Base-by-base conservation (phyloP, 2,113 vertebrate genomes). In the Orycteropus afer region DNA sequence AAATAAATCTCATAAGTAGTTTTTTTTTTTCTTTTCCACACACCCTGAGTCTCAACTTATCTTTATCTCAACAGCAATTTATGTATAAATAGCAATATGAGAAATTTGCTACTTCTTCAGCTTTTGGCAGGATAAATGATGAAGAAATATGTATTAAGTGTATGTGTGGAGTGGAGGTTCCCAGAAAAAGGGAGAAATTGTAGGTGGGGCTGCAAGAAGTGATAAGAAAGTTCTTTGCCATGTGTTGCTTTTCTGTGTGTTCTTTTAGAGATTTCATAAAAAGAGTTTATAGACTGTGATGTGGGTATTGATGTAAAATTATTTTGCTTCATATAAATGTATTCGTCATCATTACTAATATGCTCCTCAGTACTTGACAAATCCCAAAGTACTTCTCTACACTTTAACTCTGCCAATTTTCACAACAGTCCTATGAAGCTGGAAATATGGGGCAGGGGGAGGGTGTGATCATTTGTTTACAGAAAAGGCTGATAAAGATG, bases 1-100 rank as follows among this genome's bases (percentile, higher is more conserved):
- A 87, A 53, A 85, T 2, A 86, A 89, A 74, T 87, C 4, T 83
- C 61, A 96, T 40, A 20, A 51, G 63, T 15, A 87, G 47, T 45
- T 83, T 59, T 76, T 93, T 37, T 80, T 67, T 79, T 94, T 95
- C 77, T 86, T 94, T 88, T 90, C 45, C 45, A 61, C 13, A 84
- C 63, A 69, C 91, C 61, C 37, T 73, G 69, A 91, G 9, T 91
- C 55, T 27, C 40, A 88, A 71, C 63, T 85, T 94, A 90, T 88
- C 25, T 88, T 80, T 94, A 85, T 49, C n/a, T 71, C 51, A 92
- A 90, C 27, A 85, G 10, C 69, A 85, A 94, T 81, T 94, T 77
- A 84, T 73, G 4, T 59, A 45, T 85, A 93, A 96, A 87, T 40
- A 90, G 67, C 4, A 51, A 69, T 34, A 77, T 69, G 40, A 92